Evolutionary conservation across 2,113 vertebrate genomes (phyloP).

Genomic region (Podarcis raffonei): DNA sequence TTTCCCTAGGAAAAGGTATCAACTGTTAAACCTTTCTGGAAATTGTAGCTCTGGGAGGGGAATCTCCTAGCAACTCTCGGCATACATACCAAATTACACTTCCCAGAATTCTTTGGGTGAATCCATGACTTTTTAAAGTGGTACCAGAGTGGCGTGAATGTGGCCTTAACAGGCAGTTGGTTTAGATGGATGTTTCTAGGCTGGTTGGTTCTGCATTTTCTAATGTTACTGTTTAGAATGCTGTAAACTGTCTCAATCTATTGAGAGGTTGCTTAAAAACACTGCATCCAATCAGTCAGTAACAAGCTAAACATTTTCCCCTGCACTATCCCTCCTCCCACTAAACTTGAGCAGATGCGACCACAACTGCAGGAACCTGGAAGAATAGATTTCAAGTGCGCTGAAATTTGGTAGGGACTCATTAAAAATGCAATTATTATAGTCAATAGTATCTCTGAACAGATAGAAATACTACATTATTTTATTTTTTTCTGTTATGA

Average conservation of each 20-base stretch:
- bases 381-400: conserved; percentile 13
- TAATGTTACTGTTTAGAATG: not conserved
- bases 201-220: not conserved
- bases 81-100: too few relatives aligned
- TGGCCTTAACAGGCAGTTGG: too few relatives aligned
- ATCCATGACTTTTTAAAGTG: too few relatives aligned
- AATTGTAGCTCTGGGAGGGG: too few relatives aligned
- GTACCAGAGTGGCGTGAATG: too few relatives aligned
- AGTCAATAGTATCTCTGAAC: conserved; percentile 1
- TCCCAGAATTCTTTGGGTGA: too few relatives aligned
- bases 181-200: not conserved
- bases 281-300: not conserved
- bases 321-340: not conserved
- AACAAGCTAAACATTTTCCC: conserved; percentile 5
- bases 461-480: not conserved
- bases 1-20: too few relatives aligned
- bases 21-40: too few relatives aligned
- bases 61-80: too few relatives aligned
- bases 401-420: not conserved
- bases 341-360: fast-evolving
- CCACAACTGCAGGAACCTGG: not conserved
- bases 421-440: conserved; percentile 40
- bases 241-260: not conserved
- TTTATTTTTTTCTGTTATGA: conserved; percentile 2
- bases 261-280: not conserved